Percentiles rank a stretch among this genome's conserved stretches.
phyloP scores from a whole-genome alignment of 2,888 invertebrate species.

The Drymonia ruficornis region DNA sequence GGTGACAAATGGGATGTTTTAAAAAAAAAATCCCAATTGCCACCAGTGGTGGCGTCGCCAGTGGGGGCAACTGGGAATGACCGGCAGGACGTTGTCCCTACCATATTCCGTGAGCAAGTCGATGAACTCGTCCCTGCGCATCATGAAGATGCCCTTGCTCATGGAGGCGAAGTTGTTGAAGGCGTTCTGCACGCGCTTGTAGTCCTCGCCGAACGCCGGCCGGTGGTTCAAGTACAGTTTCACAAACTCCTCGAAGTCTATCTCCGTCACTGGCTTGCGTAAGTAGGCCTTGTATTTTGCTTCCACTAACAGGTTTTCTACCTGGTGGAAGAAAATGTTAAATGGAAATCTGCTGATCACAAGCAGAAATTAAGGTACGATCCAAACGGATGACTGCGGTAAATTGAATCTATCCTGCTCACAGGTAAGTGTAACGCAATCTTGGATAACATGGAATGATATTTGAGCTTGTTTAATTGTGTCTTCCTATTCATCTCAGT shows the following conservation, averaged over 20 bases:
- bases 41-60: too few species aligned
- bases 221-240: slow-evolving; percentile 88
- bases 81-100: too few species aligned
- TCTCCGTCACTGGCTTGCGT: slow-evolving; percentile 74
- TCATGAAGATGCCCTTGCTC: slow-evolving; percentile 37
- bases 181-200: slow-evolving; percentile 69
- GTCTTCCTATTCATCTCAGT: too few species aligned
- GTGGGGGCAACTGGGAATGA: too few species aligned
- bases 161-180: slow-evolving; percentile 72
- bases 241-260: slow-evolving; percentile 88
- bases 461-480: too few species aligned
- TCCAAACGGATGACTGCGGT: too few species aligned
- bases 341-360: neutral
- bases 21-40: too few species aligned
- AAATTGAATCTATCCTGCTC: too few species aligned
- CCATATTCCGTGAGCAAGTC: slow-evolving; percentile 65
- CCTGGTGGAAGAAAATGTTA: slow-evolving; percentile 53
- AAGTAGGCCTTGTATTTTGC: slow-evolving; percentile 81
- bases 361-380: neutral
- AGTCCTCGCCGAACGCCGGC: slow-evolving; percentile 83
- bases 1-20: too few species aligned
- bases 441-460: too few species aligned
- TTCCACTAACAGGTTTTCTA: slow-evolving; percentile 86
- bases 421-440: too few species aligned
- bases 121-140: slow-evolving; percentile 71